phyloP scores from a whole-genome alignment of 2,797 vertebrate species.

The Huso huso region DNA sequence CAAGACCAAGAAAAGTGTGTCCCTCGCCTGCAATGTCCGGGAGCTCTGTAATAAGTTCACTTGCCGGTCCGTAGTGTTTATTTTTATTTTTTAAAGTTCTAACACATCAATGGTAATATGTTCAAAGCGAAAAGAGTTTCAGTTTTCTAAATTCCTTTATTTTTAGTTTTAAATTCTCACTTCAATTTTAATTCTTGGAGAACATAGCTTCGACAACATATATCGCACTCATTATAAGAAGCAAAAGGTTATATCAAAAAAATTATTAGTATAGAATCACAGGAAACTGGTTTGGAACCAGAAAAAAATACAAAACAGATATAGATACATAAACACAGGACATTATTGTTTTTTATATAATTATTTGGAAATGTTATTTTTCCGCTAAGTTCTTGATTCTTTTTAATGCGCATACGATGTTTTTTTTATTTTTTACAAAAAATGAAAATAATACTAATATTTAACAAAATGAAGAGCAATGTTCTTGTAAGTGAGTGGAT shows the following conservation, averaged over 20 bases:
- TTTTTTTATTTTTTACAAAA: constrained; percentile 79
- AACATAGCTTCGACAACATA: constrained; percentile 99
- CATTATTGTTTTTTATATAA: constrained; percentile 81
- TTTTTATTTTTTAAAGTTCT: constrained; percentile 49
- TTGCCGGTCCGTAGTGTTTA: constrained; percentile 66
- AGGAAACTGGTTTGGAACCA: constrained; percentile 99
- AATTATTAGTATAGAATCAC: constrained; percentile 99
- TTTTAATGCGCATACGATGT: constrained; percentile 94
- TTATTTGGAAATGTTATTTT: constrained; percentile 98
- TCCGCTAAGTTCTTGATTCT: constrained; percentile 88
- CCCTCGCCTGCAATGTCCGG: constrained; percentile 69
- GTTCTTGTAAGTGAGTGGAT: constrained; percentile 81
- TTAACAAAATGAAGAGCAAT: constrained; percentile 98
- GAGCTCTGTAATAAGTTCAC: constrained; percentile 63
- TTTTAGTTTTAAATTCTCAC: constrained; percentile 97
- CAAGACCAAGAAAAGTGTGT: constrained; percentile 53
- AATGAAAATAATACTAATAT: constrained; percentile 99
- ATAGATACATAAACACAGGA: constrained; percentile 99
- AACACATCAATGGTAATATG: constrained; percentile 67
- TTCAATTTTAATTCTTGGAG: constrained; percentile 99
- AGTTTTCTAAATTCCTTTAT: constrained; percentile 96
- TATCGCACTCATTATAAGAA: constrained; percentile 99
- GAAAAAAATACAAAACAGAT: constrained; percentile 99
- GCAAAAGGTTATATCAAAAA: constrained; percentile 99
- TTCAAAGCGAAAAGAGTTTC: constrained; percentile 85